Evolutionary conservation across 2,113 vertebrate species (phyloP), one percentile per base, ranked within the genome.

Genomic region (Podarcis muralis): DNA sequence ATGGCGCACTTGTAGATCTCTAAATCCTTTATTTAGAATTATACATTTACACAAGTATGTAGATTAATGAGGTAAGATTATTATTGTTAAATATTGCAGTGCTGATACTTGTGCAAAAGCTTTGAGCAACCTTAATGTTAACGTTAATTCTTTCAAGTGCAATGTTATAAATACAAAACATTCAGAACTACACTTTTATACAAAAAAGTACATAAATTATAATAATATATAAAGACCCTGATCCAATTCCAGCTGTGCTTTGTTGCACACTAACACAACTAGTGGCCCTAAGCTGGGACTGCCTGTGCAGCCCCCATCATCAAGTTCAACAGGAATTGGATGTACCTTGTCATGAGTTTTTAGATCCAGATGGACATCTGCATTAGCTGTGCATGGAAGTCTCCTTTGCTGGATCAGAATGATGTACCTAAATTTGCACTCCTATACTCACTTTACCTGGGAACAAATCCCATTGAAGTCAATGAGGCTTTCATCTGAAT

Each of bases 91-190:
- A 84, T 93, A 40, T 77, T 92, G 86, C 72, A 94, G 91, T 89
- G 91, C 84, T 87, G 82, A 88, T 53, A 92, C 43, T 82, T 65
- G 72, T 94, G 92, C 92, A 95, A 94, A 94, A 93, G 88, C 92
- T 87, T 88, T 86, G 72, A 89, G 92, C 90, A 93, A 92, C 85
- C 91, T 78, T 92, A 89, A 88, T 90, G 90, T 93, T 89, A 93
- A 95, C 57, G 88, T 93, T 83, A 95, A 12, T 88, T 84, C 72
- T 93, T 86, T 87, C 90, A 93, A 94, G 93, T 93, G 93, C 94
- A 95, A 93, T 83, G 80, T 93, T 90, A 95, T 93, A 95, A 95
- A 94, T 95, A 92, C 88, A 85, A 90, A 88, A 75, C 4, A 15
- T n/a, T 93, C 79, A 87, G 94, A 94, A 87, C 94, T 92, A 93